Evolutionary conservation across 2,113 vertebrate species (phyloP), one percentile per base, ranked within the genome.

Genomic region (Piaya cayana): DNA sequence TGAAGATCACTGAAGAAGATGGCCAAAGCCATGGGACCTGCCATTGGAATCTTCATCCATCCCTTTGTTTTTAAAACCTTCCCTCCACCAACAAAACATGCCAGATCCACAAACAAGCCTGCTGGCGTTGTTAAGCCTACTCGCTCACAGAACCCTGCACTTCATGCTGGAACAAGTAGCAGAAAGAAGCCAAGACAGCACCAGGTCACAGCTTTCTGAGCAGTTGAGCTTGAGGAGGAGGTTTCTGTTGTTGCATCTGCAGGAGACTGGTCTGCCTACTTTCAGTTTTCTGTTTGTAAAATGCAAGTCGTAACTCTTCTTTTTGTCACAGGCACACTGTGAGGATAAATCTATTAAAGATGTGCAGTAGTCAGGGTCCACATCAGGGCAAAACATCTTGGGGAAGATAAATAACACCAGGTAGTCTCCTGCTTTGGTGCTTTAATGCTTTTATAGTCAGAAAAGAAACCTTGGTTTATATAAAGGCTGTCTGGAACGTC

Each of bases 351-450:
- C 59, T 47, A 64, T 69, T 88, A 75, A 92, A 88, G 88, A 88
- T 78, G 72, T 74, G 94, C 85, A 49, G 74, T 39, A 90, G 70
- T 50, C 68, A 75, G 76, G 80, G 82, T 81, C 76, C 77, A 63
- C 91, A 77, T 43, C 76, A 52, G 76, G 76, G 64, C 25, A 64
- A 77, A 94, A 69, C 58, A 45, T 58, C 62, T 76, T 26, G 63
- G 42, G 43, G 72, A 94, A 94, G 79, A 96, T 88, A 93, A 83
- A 95, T 82, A 77, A 93, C 90, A 94, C 88, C 75, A 70, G 83
- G 55, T 43, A 86, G 80, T 52, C 50, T 88, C 37, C 52, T 76
- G 82, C 90, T 94, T 97, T 93, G 82, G 76, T 94, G 93, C 90
- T 90, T 74, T 82, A 37, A 32, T 53, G 88, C 68, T 94, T 94